Evolutionary conservation across 2,113 vertebrate species (phyloP), one percentile per base, ranked within the genome.

Genomic region (Pyxicephalus adspersus): DNA sequence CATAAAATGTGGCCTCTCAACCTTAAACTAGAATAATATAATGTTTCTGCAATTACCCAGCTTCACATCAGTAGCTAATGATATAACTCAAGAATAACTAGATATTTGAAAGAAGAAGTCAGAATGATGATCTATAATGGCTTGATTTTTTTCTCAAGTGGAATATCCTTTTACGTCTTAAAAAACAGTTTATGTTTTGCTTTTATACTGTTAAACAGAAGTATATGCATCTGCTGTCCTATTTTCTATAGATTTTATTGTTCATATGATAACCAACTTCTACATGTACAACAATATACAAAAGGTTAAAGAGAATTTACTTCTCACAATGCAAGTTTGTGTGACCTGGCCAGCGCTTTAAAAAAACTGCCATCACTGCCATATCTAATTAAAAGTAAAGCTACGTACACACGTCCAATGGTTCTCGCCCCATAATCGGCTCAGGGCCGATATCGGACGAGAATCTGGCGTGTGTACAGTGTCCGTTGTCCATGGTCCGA

Each of bases 111-210:
- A 45, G 65, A 68, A 73, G 60, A 19, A 64, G 51, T 64, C 70
- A 73, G 20, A 61, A 63, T 55, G 28, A 54, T 81, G 70, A 81
- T 74, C 23, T 80, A 72, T 81, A 70, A 65, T 57, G 57, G 79
- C n/a, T 34, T 74, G n/a, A 55, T 81, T 64, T 38, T 45, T 23
- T 57, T 55, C 29, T 15, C 70, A 74, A 34, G 20, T 65, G 45
- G 22, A 38, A 31, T 34, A 61, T 64, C 50, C 72, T 81, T 81
- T 73, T 15, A 64, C 61, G 15, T 45, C 31, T 9, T 55, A 72
- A 64, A 19, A 73, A 25, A 54, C 45, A 51, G 67, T 61, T 73
- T 19, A 63, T 61, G 29, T 50, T 67, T 79, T 60, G 31, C 60
- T 60, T 68, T 68, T 22, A 45, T 67, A 45, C 28, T 22, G 17